Base-by-base conservation (phyloP, 2,888 invertebrate species). In the Tolmerus cingulatus region DNA sequence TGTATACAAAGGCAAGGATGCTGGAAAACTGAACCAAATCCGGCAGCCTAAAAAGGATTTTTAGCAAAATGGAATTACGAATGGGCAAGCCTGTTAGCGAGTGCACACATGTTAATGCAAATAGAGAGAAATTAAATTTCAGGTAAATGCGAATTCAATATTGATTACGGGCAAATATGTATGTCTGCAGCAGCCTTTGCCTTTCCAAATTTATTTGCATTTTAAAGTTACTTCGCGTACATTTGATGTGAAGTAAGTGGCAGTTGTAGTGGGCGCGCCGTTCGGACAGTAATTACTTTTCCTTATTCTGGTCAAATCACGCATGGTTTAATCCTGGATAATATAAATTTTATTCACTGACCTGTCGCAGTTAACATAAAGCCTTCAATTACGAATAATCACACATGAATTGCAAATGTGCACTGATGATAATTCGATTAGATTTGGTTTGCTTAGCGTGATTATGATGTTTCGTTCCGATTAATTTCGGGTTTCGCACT, bases 341-440 rank as follows among this genome's bases (percentile, higher is more conserved):
- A 51, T 55, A 57, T 81, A 55, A 55, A 81, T 81, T 30, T 81
- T 55, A 81, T 55, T 55, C 55, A 81, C 30, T 81, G 30, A 34
- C 3, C 30, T 2, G 51, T 19, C 51, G 43, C 43, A 46, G 79
- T 51, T 79, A 79, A 79, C 81, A 81, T 81, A 51, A 81, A 46
- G 51, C 55, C 55, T 8, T 55, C 51, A 81, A 55, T 55, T 81
- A 81, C n/a, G 30, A 55, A 81, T 81, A 30, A 37, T 51, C 30
- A 34, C 57, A 34, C 37, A 55, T 81, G 51, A 81, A 81, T 81
- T 81, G 37, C 34, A 81, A 55, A 81, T 55, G 81, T 37, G 37
- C 43, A 43, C 23, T 55, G 16, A 55, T 55, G 51, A 27, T 81
- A 81, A 81, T 81, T 81, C 81, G n/a, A 81, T 81, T 81, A 27